These are phyloP conservation scores for Pangasius djambal DNA, from an alignment of 2,797 vertebrate species.

Conservation along the genomic window DNA sequence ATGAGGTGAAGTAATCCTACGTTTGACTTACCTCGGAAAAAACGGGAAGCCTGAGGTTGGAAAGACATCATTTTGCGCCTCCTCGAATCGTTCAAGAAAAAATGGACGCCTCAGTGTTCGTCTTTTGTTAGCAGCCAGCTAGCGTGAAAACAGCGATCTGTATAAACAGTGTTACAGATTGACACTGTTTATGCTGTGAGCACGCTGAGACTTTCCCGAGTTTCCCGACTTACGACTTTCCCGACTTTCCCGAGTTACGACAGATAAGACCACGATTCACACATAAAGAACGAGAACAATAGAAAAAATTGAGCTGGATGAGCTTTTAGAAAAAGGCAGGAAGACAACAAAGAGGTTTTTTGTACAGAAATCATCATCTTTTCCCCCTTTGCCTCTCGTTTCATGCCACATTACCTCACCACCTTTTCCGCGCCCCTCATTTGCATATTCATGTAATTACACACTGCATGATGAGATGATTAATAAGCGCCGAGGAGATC, in stretches of 20 bases:
- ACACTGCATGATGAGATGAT: background rate
- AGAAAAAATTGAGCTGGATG: background rate
- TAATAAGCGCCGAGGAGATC: conserved; percentile 23
- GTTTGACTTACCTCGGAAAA: too few relatives aligned
- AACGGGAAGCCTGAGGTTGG: too few relatives aligned
- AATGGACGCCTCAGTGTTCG: too few relatives aligned
- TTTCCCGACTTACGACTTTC: too few relatives aligned
- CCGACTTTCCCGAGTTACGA: background rate
- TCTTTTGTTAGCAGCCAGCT: too few relatives aligned
- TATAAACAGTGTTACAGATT: too few relatives aligned
- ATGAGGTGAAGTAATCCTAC: too few relatives aligned
- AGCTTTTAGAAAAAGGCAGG: background rate
- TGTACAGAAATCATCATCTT: conserved; percentile 39
- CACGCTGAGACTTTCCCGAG: background rate
- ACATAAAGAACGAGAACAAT: background rate
- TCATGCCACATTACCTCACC: conserved; percentile 29
- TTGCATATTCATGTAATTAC: conserved; percentile 54
- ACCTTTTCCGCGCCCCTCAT: conserved; percentile 12
- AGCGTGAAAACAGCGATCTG: too few relatives aligned
- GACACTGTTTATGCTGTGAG: too few relatives aligned
- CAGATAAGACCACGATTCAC: background rate
- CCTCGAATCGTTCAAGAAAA: too few relatives aligned
- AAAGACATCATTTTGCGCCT: too few relatives aligned
- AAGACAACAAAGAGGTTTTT: background rate
- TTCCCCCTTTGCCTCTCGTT: conserved; percentile 30